Base-by-base conservation (phyloP, 1,140 invertebrate genomes). In the Copidosoma floridanum region DNA sequence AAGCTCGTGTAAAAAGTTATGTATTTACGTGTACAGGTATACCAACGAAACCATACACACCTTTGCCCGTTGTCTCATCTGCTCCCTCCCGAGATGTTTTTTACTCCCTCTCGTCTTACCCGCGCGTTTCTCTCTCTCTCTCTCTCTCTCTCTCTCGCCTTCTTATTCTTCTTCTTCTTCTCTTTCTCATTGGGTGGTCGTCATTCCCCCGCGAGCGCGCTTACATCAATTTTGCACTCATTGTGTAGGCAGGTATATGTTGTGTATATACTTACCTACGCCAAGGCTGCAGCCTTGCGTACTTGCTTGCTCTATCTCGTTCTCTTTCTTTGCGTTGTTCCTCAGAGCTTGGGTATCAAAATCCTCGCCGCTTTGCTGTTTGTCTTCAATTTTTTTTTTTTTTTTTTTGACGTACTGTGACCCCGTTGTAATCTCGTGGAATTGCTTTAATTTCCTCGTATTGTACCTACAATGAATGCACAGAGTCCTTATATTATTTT, bases 161-260 rank as follows among this genome's bases (percentile, higher is more conserved):
- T n/a, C n/a, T 8, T 32, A 6, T 12, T 8, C 29, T 61, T 56
- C 52, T 51, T 48, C 58, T 64, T 61, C 64, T 62, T 65, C 65
- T 57, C 65, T 47, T 54, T 61, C 64, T 64, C 65, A 65, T 63
- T 70, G 68, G 68, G 68, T 68, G 68, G 68, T 67, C 68, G 63
- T 60, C 59, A 40, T 40, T 54, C 51, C 41, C 7, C n/a, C 20
- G 18, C 52, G 50, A 12, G 20, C 24, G 43, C 40, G 16, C 51
- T 60, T 59, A 50, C 48, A 59, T 59, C 57, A 59, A 52, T 59
- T 60, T 54, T 24, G 32, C 44, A 23, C 43, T 60, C 51, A 60
- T 40, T 60, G 58, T 54, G n/a, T 18, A 16, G 41, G 29, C 29
- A n/a, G n/a, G n/a, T n/a, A n/a, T n/a, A n/a, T n/a, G n/a, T n/a